Conservation (phyloP, 2,113 vertebrate species). For the Todiramphus chloris region DNA sequence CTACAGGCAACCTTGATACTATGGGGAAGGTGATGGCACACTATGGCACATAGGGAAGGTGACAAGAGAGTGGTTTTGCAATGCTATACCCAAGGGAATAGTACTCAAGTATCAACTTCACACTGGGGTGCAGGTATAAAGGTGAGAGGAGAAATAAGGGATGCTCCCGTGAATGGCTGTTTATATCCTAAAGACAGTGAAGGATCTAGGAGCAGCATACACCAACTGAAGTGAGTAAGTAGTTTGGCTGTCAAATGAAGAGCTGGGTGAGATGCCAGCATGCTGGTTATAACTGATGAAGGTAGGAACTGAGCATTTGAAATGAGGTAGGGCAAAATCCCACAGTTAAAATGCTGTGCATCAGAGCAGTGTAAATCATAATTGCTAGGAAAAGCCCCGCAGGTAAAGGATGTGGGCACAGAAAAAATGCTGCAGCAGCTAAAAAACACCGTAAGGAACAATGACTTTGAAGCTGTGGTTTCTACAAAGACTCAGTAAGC, state of each 20-base stretch:
- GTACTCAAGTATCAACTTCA: background rate
- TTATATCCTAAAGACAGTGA: background rate
- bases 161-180: background rate
- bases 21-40: too few relatives aligned
- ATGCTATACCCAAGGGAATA: background rate
- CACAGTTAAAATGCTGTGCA: background rate
- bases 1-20: background rate
- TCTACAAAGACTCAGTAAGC: constrained; percentile 16
- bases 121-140: background rate
- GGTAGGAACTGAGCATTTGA: background rate
- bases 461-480: constrained; percentile 17
- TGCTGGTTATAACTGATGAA: background rate
- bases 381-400: constrained; percentile 19
- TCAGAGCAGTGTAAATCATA: background rate
- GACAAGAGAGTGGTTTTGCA: background rate
- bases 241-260: constrained; percentile 13
- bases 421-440: constrained; percentile 25
- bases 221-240: background rate
- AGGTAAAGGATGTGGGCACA: constrained; percentile 40
- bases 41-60: background rate
- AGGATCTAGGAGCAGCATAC: background rate
- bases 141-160: background rate
- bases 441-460: background rate
- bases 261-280: background rate
- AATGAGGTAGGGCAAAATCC: constrained; percentile 28